phyloP scores from a whole-genome alignment of 2,888 invertebrate genomes.

The Drosophila tripunctata region DNA sequence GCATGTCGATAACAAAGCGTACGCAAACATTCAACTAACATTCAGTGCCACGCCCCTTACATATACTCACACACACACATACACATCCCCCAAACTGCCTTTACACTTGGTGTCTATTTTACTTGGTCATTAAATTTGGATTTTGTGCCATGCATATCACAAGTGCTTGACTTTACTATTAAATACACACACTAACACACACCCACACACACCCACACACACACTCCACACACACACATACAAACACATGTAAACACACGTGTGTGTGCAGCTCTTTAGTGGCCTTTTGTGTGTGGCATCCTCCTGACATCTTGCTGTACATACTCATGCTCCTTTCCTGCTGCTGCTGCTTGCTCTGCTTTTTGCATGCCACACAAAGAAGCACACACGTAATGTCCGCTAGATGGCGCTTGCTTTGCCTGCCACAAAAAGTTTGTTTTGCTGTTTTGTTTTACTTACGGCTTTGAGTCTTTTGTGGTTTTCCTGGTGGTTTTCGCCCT shows the following conservation, averaged over 20 bases:
- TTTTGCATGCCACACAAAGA: slow-evolving; percentile 59
- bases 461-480: slow-evolving; percentile 65
- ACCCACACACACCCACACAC: slow-evolving; percentile 22
- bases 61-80: slow-evolving; percentile 8
- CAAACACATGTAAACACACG: slow-evolving; percentile 39
- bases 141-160: slow-evolving; percentile 71
- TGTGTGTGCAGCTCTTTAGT: slow-evolving; percentile 54
- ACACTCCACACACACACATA: slow-evolving; percentile 17
- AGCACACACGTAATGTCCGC: slow-evolving; percentile 35
- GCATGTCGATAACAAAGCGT: slow-evolving; percentile 73
- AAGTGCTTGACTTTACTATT: slow-evolving; percentile 72
- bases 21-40: slow-evolving; percentile 73
- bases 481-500: slow-evolving; percentile 23
- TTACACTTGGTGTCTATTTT: slow-evolving; percentile 70
- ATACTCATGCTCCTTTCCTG: slow-evolving; percentile 10
- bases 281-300: slow-evolving; percentile 58
- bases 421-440: slow-evolving; percentile 12
- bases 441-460: slow-evolving; percentile 67
- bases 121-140: slow-evolving; percentile 78
- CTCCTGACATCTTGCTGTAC: slow-evolving; percentile 5
- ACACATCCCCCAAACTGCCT: slow-evolving; percentile 1
- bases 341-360: slow-evolving; percentile 49
- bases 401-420: slow-evolving; percentile 33
- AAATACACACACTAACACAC: slow-evolving; percentile 47
- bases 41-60: slow-evolving; percentile 66